phyloP scores from a whole-genome alignment of 2,888 invertebrate species.

The Achlya flavicornis region DNA sequence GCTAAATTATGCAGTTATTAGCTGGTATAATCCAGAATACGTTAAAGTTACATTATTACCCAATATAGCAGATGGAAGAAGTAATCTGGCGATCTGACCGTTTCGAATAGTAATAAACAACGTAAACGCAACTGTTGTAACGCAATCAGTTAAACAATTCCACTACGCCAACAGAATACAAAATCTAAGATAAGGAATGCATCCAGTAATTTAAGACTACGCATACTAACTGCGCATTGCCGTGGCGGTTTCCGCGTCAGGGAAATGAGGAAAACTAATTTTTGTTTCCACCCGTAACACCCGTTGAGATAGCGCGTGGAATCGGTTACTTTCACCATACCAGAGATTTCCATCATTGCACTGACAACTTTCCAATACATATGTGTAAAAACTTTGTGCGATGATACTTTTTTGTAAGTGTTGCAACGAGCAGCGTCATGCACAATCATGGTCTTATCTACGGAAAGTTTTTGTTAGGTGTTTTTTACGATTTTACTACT shows the following conservation, averaged over 20 bases:
- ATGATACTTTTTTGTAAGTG: conserved; percentile 48
- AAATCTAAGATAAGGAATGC: conserved; percentile 12
- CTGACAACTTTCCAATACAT: conserved; percentile 76
- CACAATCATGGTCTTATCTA: conserved; percentile 60
- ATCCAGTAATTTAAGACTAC: conserved; percentile 7
- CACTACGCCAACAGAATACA: conserved; percentile 19
- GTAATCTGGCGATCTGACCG: conserved; percentile 42
- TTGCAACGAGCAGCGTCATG: conserved; percentile 62
- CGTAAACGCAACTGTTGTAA: conserved; percentile 38
- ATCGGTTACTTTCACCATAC: conserved; percentile 54
- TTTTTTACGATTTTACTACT: conserved; percentile 12
- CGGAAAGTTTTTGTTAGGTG: conserved; percentile 58
- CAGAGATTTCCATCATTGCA: conserved; percentile 70
- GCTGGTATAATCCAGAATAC: not conserved
- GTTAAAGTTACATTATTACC: conserved; percentile 8
- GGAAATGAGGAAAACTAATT: conserved; percentile 63
- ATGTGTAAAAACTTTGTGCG: conserved; percentile 52
- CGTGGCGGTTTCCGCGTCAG: conserved; percentile 62
- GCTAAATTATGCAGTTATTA: not conserved
- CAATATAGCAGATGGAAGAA: conserved; percentile 1
- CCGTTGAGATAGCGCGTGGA: conserved; percentile 41
- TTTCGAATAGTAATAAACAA: conserved; percentile 47
- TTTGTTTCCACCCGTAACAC: conserved; percentile 32
- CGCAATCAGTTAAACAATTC: conserved; percentile 37
- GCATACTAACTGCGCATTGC: conserved; percentile 34